Conservation (phyloP, 2,113 vertebrate species). For the Craseonycteris thonglongyai region DNA sequence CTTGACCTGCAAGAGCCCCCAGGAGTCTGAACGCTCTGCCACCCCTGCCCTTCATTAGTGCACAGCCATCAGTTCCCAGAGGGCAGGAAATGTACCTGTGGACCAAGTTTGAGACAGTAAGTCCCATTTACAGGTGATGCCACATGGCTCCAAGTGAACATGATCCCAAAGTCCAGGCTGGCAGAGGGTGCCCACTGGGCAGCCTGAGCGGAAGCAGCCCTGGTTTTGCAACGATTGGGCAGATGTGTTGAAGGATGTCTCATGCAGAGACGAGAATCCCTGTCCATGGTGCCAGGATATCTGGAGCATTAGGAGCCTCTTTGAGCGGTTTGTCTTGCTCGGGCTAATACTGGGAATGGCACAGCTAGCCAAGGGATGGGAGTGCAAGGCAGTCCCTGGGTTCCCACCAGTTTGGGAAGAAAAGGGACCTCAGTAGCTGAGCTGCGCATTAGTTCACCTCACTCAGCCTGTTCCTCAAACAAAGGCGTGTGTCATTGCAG, state of each 20-base stretch:
- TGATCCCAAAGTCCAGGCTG: neutral
- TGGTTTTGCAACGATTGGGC: neutral
- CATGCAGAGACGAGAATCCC: neutral
- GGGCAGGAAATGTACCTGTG: conserved; percentile 38
- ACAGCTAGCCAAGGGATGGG: neutral
- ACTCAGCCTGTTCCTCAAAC: neutral
- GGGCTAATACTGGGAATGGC: neutral
- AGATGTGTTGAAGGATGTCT: neutral
- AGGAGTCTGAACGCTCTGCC: neutral
- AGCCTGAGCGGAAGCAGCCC: neutral
- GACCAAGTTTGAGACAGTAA: conserved; percentile 60
- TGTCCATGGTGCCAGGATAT: neutral
- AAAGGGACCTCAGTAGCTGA: neutral
- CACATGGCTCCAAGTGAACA: neutral
- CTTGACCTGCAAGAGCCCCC: neutral
- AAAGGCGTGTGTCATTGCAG: neutral
- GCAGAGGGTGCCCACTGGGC: neutral
- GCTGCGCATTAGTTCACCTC: neutral
- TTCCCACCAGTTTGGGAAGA: neutral
- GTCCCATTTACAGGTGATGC: conserved; percentile 28
- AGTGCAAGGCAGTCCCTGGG: neutral
- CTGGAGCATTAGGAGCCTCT: conserved; percentile 29
- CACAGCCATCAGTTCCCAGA: conserved; percentile 36
- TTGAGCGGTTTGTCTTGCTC: neutral
- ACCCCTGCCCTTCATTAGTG: conserved; percentile 14